phyloP scores from a whole-genome alignment of 2,113 vertebrate genomes.

The Merops nubicus region DNA sequence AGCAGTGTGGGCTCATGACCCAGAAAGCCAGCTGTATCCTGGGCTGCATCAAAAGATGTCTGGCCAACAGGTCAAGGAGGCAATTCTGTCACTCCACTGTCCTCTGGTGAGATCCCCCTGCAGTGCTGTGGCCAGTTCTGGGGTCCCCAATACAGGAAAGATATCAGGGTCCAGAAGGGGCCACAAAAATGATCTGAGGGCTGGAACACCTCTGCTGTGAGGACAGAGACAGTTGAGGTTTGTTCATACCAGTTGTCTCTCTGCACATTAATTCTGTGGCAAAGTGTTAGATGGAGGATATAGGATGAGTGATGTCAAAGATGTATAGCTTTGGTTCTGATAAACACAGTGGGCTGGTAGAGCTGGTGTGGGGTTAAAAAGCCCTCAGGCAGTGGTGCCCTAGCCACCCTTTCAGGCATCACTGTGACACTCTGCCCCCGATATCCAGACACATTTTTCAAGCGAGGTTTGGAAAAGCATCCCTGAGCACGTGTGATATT shows the following conservation, averaged over 20 bases:
- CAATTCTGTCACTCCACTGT: not conserved
- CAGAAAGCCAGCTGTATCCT: not conserved
- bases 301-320: not conserved
- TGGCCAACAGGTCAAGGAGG: not conserved
- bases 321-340: not conserved
- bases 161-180: not conserved
- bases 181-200: not conserved
- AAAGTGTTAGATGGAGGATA: not conserved
- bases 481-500: not conserved
- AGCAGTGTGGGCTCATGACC: fast-evolving
- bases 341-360: not conserved
- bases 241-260: not conserved
- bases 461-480: not conserved
- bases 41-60: fast-evolving
- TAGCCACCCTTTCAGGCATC: not conserved
- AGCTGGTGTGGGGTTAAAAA: not conserved
- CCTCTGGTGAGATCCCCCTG: not conserved
- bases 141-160: not conserved
- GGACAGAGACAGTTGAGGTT: not conserved
- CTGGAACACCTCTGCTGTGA: not conserved
- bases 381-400: not conserved
- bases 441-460: not conserved
- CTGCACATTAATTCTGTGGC: not conserved
- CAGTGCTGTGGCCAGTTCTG: not conserved
- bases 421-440: not conserved